These are phyloP conservation scores for Galago senegalensis DNA, from an alignment of 2,797 vertebrate species.

Conservation along the genomic window DNA sequence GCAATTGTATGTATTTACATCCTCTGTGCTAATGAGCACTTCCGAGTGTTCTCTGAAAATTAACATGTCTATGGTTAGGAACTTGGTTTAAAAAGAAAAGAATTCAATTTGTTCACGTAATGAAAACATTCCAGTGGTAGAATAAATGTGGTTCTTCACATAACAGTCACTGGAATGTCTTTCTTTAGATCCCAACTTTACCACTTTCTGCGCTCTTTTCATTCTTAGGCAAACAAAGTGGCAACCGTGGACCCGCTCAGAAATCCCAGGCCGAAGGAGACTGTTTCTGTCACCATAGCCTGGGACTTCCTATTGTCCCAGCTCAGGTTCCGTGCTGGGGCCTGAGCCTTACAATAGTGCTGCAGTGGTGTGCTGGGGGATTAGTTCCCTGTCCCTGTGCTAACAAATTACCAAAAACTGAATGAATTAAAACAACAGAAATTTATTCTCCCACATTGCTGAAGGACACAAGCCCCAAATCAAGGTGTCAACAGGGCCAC, in stretches of 20 bases:
- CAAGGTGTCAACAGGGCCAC: background rate
- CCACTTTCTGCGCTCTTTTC: background rate
- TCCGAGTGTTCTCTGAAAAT: slow-evolving; percentile 49
- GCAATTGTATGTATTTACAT: background rate
- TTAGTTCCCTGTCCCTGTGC: background rate
- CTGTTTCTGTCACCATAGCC: background rate
- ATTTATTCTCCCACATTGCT: background rate
- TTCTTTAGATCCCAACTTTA: background rate
- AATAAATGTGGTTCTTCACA: background rate
- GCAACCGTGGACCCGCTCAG: background rate
- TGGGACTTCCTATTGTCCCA: background rate
- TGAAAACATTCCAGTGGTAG: background rate
- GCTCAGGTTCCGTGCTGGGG: background rate
- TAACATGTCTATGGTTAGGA: background rate
- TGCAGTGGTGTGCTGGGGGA: background rate
- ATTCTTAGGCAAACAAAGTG: background rate
- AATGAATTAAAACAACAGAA: background rate
- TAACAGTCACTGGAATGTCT: background rate
- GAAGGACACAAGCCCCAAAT: background rate
- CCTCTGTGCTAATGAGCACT: background rate
- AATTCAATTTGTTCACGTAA: background rate
- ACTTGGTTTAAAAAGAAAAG: slow-evolving; percentile 61
- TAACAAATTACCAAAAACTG: background rate
- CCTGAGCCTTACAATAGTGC: background rate
- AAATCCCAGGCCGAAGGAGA: background rate